Percentiles rank a stretch among this genome's conserved stretches.
phyloP scores from a whole-genome alignment of 2,797 vertebrate species.

The Hemibagrus guttatus region DNA sequence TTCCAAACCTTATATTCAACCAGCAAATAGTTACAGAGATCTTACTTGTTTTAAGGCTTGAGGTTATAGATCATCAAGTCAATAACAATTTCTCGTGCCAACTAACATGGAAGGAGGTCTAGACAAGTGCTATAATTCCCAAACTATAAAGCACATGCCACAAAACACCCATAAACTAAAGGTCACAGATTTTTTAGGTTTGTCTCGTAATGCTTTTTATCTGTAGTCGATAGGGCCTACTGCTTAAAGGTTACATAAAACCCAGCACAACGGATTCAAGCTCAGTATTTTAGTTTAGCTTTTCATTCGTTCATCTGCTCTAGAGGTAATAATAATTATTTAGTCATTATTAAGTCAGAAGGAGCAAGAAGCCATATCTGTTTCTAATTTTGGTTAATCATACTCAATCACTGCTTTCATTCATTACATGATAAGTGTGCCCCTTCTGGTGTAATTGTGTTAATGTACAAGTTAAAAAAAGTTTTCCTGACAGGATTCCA shows the following conservation, averaged over 20 bases:
- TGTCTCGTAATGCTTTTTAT: background rate
- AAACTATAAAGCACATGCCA: background rate
- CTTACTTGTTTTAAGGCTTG: background rate
- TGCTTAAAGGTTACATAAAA: background rate
- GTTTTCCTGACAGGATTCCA: background rate
- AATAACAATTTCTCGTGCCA: background rate
- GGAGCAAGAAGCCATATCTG: background rate
- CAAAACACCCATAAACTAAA: background rate
- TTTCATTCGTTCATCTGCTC: background rate
- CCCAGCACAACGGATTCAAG: background rate
- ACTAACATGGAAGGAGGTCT: background rate
- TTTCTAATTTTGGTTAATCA: background rate
- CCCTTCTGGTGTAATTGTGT: background rate
- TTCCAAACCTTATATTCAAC: background rate
- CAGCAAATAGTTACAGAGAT: background rate
- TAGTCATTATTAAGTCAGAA: background rate
- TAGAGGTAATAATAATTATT: background rate
- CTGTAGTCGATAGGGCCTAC: background rate
- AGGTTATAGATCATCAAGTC: background rate
- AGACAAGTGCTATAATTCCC: background rate
- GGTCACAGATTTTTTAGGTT: background rate
- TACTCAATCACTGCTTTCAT: background rate
- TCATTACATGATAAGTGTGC: background rate
- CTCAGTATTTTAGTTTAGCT: background rate
- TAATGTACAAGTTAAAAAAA: background rate